Base-by-base conservation (phyloP, 1,140 invertebrate genomes). In the Caenorhabditis tropicalis region DNA sequence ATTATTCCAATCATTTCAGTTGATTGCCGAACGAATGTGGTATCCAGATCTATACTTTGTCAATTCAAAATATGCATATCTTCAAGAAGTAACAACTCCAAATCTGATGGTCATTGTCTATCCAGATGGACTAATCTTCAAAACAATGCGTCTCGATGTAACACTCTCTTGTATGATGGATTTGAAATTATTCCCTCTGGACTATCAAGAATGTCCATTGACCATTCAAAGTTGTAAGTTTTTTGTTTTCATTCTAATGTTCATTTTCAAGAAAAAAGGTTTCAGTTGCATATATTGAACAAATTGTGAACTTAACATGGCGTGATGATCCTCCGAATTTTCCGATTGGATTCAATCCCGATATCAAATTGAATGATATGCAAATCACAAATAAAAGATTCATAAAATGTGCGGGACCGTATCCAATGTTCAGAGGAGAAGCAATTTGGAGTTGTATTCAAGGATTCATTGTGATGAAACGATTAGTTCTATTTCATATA, bases 131-230 rank as follows among this genome's bases (percentile, higher is more conserved):
- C 82, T 90, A 7, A 88, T 90, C 12, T 90, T 90, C 83, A 90
- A 90, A 84, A 87, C 90, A 12, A 88, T 90, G 85, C 80, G 89
- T 27, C 86, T 89, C n/a, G 90, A 91, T 46, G 90, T 91, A 19
- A 91, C 90, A 19, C 83, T 90, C n/a, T 89, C 87, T 19, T 90
- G 89, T 80, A 90, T 90, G 89, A 89, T 90, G 88, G 87, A 90
- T 80, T 79, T 91, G 51, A 84, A 88, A 36, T 29, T 82, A 31
- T 88, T 88, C 82, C 87, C 87, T 19, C 86, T 87, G 85, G 87
- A 88, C 82, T 82, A 83, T 36, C 87, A 91, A 70, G 89, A 88
- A 46, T 87, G 85, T 27, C 80, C 82, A 19, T 29, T 88, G 24
- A 81, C 79, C 60, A 87, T 86, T 33, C 86, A 88, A 49, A 87